Evolutionary conservation across 2,888 invertebrate genomes (phyloP).

Genomic region (Dexiosoma caninum): DNA sequence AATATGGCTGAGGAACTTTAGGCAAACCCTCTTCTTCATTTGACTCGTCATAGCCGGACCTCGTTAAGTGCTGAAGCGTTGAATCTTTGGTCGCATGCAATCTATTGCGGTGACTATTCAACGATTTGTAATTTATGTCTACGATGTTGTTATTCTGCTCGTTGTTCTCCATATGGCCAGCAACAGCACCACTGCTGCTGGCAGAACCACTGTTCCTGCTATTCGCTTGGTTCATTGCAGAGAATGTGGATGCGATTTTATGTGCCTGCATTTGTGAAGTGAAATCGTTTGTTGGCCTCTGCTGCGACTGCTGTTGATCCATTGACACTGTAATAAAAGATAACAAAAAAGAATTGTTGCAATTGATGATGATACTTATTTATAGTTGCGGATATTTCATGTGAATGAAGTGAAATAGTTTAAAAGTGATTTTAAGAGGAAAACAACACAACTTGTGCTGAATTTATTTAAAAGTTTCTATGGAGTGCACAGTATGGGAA

Average conservation of each 20-base stretch:
- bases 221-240: constrained; percentile 22
- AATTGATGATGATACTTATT: constrained; percentile 13
- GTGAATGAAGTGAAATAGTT: not conserved
- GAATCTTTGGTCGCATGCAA: constrained; percentile 32
- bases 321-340: constrained; percentile 51
- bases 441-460: no score
- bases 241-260: constrained; percentile 57
- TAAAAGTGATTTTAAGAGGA: not conserved
- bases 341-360: constrained; percentile 29
- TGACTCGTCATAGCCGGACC: constrained; percentile 5
- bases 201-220: constrained; percentile 21
- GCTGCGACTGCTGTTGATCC: constrained; percentile 42
- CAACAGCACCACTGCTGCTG: no score
- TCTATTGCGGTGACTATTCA: constrained; percentile 53
- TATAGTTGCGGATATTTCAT: constrained; percentile 3
- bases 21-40: constrained; percentile 45
- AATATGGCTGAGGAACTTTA: constrained; percentile 81
- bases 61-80: constrained; percentile 19
- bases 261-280: constrained; percentile 56
- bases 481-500: no score
- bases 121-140: constrained; percentile 64
- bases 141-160: constrained; percentile 58
- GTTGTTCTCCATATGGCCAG: constrained; percentile 42
- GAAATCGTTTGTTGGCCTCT: constrained; percentile 33
- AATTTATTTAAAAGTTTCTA: not conserved